These are phyloP conservation scores for Crossocerus cetratus DNA, from an alignment of 2,888 invertebrate genomes.

Conservation along the genomic window DNA sequence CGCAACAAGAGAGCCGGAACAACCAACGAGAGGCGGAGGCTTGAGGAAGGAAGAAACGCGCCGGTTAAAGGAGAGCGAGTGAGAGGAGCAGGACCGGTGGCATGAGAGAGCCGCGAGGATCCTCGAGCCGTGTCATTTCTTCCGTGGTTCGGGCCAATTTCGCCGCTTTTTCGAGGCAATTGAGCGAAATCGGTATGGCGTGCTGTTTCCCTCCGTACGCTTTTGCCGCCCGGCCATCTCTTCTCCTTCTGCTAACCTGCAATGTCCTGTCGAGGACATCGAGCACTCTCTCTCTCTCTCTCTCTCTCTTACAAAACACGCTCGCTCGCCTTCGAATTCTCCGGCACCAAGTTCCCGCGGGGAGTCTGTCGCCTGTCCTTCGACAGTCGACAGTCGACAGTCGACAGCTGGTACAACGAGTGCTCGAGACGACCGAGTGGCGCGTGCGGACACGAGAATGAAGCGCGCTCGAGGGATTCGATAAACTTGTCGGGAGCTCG, in stretches of 20 bases:
- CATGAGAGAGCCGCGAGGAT: neutral
- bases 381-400: too few species aligned
- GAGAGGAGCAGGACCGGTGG: neutral
- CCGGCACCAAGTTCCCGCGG: slow-evolving; percentile 6
- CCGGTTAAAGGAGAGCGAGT: neutral
- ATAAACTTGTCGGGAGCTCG: too few species aligned
- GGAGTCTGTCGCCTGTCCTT: too few species aligned
- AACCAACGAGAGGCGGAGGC: slow-evolving; percentile 1
- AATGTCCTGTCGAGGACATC: neutral
- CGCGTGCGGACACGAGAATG: too few species aligned
- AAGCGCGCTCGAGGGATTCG: too few species aligned
- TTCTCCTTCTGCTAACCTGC: neutral
- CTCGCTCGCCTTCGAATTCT: slow-evolving; percentile 6
- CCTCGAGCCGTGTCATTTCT: slow-evolving; percentile 13
- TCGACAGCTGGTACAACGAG: too few species aligned
- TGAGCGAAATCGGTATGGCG: slow-evolving; percentile 25
- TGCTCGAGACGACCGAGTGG: too few species aligned
- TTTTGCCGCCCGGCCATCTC: neutral
- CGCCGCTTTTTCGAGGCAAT: slow-evolving; percentile 39
- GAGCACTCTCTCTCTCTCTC: neutral
- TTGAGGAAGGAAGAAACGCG: neutral
- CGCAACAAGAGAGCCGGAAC: slow-evolving; percentile 3
- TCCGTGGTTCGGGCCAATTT: slow-evolving; percentile 33
- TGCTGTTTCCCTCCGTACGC: neutral
- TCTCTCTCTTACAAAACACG: too few species aligned